Percentiles rank a stretch among this genome's conserved stretches.
Conservation (phyloP, 2,888 invertebrate genomes). For the Platycnemis pennipes region DNA sequence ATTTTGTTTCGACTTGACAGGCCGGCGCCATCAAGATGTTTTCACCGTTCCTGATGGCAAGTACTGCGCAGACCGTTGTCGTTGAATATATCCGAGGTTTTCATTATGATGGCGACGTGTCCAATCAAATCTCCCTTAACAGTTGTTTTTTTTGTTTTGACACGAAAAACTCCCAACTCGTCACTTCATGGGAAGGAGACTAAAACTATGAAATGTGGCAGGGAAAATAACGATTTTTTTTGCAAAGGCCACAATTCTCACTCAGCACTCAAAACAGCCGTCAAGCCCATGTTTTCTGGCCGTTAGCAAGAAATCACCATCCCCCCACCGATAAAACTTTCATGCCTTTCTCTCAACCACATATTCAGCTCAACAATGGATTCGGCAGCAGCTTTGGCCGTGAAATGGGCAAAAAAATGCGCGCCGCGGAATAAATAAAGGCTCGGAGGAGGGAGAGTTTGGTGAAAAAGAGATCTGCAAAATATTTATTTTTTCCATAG, state of each 20-base stretch:
- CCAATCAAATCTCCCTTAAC: not conserved
- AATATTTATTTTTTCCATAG: not conserved
- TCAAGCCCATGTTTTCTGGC: not conserved
- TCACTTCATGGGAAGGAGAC: not conserved
- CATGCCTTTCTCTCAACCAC: not conserved
- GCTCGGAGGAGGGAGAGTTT: not conserved
- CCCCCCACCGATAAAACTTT: not conserved
- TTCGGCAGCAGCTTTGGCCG: not conserved
- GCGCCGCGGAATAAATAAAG: not conserved
- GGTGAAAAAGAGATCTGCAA: not conserved
- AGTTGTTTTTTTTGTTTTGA: not conserved
- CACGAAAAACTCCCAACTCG: not conserved
- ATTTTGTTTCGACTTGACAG: not conserved
- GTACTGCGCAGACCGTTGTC: not conserved
- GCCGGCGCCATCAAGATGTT: not conserved
- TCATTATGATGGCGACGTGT: not conserved
- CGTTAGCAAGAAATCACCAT: not conserved
- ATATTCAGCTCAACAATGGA: constrained; percentile 9
- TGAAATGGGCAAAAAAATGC: not conserved
- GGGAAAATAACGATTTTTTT: not conserved
- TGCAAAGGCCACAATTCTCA: not conserved
- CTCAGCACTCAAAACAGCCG: not conserved
- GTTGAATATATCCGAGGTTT: not conserved
- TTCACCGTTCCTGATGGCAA: not conserved
- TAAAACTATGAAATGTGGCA: not conserved